Evolutionary conservation across 2,113 vertebrate species (phyloP).

Genomic region (Carassius auratus): DNA sequence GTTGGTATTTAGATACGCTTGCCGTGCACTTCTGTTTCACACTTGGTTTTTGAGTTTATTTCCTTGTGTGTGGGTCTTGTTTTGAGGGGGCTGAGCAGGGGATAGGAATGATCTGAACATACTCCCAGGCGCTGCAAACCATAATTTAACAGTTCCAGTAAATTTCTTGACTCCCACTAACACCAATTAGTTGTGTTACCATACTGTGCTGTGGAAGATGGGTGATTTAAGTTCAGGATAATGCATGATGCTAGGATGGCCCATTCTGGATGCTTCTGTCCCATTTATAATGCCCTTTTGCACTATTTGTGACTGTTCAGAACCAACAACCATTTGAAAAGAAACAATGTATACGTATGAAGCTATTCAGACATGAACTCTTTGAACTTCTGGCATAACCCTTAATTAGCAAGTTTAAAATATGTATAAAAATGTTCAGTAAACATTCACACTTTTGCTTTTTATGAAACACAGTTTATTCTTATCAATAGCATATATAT

Average conservation of each 20-base stretch:
- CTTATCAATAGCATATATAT: no score
- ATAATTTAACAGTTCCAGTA: conserved; percentile 36
- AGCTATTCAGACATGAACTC: not conserved
- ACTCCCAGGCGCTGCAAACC: conserved; percentile 4
- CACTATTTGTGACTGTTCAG: not conserved
- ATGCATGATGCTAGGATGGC: not conserved
- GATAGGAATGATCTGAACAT: conserved; percentile 24
- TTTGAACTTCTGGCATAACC: not conserved
- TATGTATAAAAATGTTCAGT: no score
- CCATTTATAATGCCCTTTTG: not conserved
- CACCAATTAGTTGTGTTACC: conserved; percentile 43
- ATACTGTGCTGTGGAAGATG: not conserved
- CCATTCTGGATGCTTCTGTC: not conserved
- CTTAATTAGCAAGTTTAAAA: no score
- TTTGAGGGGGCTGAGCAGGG: not conserved
- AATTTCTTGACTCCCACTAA: conserved; percentile 46
- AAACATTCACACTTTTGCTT: no score
- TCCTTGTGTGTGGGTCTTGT: not conserved
- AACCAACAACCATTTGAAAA: not conserved
- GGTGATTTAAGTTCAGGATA: not conserved
- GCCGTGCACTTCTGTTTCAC: not conserved
- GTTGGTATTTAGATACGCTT: conserved; percentile 26
- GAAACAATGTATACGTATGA: not conserved
- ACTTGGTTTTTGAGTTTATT: not conserved
- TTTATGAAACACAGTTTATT: no score